Evolutionary conservation across 2,797 vertebrate species (phyloP), one percentile per base, ranked within the genome.

Genomic region (Muscicapa striata): DNA sequence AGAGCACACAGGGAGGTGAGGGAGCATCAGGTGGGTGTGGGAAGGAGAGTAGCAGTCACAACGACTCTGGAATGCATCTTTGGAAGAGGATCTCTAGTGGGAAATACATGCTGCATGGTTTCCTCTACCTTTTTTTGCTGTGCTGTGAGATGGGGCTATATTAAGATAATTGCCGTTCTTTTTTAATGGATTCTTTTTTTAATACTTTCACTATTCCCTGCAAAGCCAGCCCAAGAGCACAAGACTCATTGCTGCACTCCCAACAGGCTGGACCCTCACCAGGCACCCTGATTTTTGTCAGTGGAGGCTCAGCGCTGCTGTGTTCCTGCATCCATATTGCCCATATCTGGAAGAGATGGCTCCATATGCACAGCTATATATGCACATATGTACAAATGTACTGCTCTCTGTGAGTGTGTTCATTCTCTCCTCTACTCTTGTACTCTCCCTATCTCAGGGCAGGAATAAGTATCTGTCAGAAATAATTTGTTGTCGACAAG

Each of bases 401-500:
- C 48, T 74, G 63, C 49, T 64, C 34, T 57, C 3, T 61, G 38
- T 40, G 54, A 75, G 18, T 9, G 9, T 43, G 66, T 55, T 77
- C 40, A 16, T 64, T 83, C 69, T 84, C 78, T 89, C 70, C 82
- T 79, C 59, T 87, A 2, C 61, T 80, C 77, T 67, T 66, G n/a
- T 58, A 45, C 49, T 94, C 38, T 94, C 43, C 24, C 63, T 82
- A 30, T 97, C 57, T 63, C 57, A 94, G 59, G 74, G 76, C 91
- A 93, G 76, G 73, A 84, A 79, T 93, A 91, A 92, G 63, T 93
- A 63, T 84, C 82, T 96, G 95, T 93, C 94, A 93, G 70, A 95
- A 95, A 88, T 92, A 86, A 96, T 94, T 96, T 92, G 83, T 67
- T 91, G 70, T 87, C 0, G 19, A 92, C 89, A 93, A 85, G 69